A percentile compares a stretch with the other conserved stretches of the same genome.
Evolutionary conservation across 2,888 invertebrate genomes (phyloP).

Genomic region (Tethea ocularis): DNA sequence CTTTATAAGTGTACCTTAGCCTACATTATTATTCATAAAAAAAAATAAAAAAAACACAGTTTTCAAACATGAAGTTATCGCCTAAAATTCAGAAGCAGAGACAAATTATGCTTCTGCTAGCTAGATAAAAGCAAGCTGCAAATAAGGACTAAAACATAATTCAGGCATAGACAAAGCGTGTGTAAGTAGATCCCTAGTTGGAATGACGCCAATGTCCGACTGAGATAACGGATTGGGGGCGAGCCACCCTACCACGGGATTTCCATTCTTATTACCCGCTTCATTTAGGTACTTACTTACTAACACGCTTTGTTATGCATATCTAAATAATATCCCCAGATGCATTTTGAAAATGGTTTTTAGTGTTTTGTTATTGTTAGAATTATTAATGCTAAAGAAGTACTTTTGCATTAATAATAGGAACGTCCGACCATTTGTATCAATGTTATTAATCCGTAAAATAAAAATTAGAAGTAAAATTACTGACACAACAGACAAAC

Average conservation of each 20-base stretch:
- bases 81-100: too few species aligned
- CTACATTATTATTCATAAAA: too few species aligned
- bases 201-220: conserved; percentile 40
- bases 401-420: too few species aligned
- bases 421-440: too few species aligned
- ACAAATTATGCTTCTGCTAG: too few species aligned
- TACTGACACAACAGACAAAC: too few species aligned
- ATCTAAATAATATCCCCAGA: not conserved
- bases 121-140: not conserved
- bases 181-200: conserved; percentile 17
- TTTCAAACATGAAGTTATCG: too few species aligned
- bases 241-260: conserved; percentile 28
- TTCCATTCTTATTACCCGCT: conserved; percentile 22
- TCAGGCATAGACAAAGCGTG: conserved; percentile 4
- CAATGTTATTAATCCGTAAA: too few species aligned
- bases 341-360: not conserved
- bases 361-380: not conserved
- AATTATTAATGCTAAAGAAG: too few species aligned
- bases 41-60: too few species aligned
- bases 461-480: too few species aligned
- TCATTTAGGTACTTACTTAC: not conserved
- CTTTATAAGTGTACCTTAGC: too few species aligned
- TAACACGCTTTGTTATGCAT: not conserved
- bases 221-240: conserved; percentile 53
- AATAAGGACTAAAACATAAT: not conserved